phyloP scores from a whole-genome alignment of 2,888 invertebrate genomes.

The Pyrochroa serraticornis region DNA sequence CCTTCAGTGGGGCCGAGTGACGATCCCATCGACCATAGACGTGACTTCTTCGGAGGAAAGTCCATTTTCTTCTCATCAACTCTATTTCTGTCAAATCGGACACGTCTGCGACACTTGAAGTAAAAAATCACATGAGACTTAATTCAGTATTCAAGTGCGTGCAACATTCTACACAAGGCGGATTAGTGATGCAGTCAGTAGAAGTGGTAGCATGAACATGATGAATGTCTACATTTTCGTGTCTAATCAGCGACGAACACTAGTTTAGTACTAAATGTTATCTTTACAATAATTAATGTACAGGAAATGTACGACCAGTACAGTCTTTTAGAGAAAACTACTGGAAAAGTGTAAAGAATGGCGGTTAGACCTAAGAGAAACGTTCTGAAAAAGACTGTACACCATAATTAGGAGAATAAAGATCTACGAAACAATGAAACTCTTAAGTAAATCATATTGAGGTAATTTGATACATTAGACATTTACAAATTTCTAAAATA shows the following conservation, averaged over 20 bases:
- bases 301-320: slow-evolving; percentile 26
- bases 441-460: slow-evolving; percentile 10
- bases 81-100: slow-evolving; percentile 30
- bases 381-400: slow-evolving; percentile 31
- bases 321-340: slow-evolving; percentile 30
- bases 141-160: slow-evolving; percentile 42
- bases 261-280: slow-evolving; percentile 41
- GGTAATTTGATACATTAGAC: slow-evolving; percentile 15
- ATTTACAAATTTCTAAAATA: not conserved
- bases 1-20: slow-evolving; percentile 41
- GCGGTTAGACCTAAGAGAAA: slow-evolving; percentile 19
- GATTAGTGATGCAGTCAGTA: slow-evolving; percentile 55
- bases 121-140: slow-evolving; percentile 52
- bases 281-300: slow-evolving; percentile 35
- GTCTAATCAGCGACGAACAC: slow-evolving; percentile 39
- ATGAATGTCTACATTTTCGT: slow-evolving; percentile 29
- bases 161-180: slow-evolving; percentile 53
- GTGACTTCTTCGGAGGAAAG: slow-evolving; percentile 19
- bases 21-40: slow-evolving; percentile 11
- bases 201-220: slow-evolving; percentile 49
- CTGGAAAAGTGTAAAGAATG: slow-evolving; percentile 6
- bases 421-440: slow-evolving; percentile 19
- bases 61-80: slow-evolving; percentile 26
- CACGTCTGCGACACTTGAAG: slow-evolving; percentile 51
- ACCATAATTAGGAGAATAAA: slow-evolving; percentile 21